phyloP scores from a whole-genome alignment of 2,888 invertebrate genomes.

The Terebella lapidaria region DNA sequence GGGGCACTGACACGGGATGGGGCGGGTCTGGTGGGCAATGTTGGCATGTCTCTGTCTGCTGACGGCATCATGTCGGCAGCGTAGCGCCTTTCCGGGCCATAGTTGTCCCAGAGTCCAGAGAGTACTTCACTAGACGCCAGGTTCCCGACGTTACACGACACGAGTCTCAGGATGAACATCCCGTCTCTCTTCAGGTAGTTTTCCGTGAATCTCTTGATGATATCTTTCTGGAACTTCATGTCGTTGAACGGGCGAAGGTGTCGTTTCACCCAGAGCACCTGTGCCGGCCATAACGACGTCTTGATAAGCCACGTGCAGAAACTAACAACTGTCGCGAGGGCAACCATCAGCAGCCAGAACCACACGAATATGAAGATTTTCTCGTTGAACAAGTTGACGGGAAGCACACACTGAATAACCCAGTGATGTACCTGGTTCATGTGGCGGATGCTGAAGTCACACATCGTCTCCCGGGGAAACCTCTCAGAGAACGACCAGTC shows the following conservation, averaged over 20 bases:
- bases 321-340: conserved; percentile 49
- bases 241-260: conserved; percentile 18
- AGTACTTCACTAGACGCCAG: conserved; percentile 23
- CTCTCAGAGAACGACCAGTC: conserved; percentile 45
- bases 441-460: conserved; percentile 53
- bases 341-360: conserved; percentile 56
- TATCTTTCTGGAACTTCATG: conserved; percentile 14
- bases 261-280: conserved; percentile 22
- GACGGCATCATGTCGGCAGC: neutral
- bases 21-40: too few species aligned
- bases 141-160: conserved; percentile 24
- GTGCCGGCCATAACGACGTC: conserved; percentile 16
- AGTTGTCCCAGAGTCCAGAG: conserved; percentile 23
- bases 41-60: too few species aligned
- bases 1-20: too few species aligned
- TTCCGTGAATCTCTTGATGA: conserved; percentile 20
- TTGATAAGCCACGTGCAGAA: conserved; percentile 53
- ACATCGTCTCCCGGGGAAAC: conserved; percentile 51
- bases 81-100: conserved; percentile 19
- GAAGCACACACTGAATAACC: conserved; percentile 51
- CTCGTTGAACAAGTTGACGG: too few species aligned
- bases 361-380: conserved; percentile 55
- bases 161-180: conserved; percentile 20
- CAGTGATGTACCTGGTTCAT: conserved; percentile 51
- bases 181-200: conserved; percentile 25